phyloP scores from a whole-genome alignment of 2,888 invertebrate genomes.

The Nephrotoma appendiculata region DNA sequence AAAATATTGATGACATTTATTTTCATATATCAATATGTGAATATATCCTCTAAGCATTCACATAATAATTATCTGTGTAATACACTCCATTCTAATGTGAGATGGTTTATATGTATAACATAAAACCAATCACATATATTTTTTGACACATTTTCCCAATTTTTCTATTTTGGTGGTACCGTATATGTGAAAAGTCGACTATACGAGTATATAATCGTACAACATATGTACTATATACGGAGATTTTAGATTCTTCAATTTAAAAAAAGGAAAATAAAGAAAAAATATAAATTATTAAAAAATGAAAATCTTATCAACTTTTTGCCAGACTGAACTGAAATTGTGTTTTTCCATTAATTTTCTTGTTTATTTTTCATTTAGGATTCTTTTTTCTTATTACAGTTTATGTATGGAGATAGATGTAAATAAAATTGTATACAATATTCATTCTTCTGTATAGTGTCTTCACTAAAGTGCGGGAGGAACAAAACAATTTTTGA shows the following conservation, averaged over 20 bases:
- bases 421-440: neutral
- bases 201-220: no score
- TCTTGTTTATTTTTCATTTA: neutral
- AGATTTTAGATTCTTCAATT: neutral
- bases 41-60: no score
- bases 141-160: neutral
- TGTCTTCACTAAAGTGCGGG: no score
- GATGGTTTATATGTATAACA: no score
- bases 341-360: neutral
- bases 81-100: no score
- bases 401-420: neutral
- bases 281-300: neutral
- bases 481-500: no score
- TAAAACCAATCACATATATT: no score
- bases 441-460: neutral
- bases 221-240: neutral
- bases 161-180: neutral
- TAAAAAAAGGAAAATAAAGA: neutral
- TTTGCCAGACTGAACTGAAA: neutral
- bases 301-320: neutral
- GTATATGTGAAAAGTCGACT: neutral
- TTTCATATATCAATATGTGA: no score
- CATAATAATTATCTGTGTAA: no score
- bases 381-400: neutral
- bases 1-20: no score